phyloP scores from a whole-genome alignment of 1,140 invertebrate genomes.

The Rhysida immarginata region DNA sequence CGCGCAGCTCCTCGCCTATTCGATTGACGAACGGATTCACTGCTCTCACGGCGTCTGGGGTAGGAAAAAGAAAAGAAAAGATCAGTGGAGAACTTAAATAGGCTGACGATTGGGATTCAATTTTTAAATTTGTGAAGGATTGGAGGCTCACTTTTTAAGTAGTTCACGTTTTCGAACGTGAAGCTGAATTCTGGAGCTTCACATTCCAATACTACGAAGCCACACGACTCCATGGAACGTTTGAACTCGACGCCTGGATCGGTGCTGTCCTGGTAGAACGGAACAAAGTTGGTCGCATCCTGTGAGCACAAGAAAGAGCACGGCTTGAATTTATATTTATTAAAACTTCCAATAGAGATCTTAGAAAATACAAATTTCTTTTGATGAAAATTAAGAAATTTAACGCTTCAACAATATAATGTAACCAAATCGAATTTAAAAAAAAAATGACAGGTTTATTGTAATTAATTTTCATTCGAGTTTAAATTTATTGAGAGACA shows the following conservation, averaged over 20 bases:
- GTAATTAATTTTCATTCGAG: no score
- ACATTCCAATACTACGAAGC: slow-evolving; percentile 48
- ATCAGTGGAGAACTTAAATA: no score
- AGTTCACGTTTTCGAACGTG: slow-evolving; percentile 40
- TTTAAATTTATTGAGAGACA: slow-evolving; percentile 1
- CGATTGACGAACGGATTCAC: slow-evolving; percentile 55
- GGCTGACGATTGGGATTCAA: neutral
- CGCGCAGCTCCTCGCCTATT: slow-evolving; percentile 42
- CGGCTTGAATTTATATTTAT: no score
- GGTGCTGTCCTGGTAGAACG: slow-evolving; percentile 43
- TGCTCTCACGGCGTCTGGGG: slow-evolving; percentile 47
- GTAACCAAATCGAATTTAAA: neutral
- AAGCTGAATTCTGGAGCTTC: slow-evolving; percentile 44
- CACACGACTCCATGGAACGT: slow-evolving; percentile 42
- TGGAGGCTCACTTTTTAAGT: slow-evolving; percentile 20
- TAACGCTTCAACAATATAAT: no score
- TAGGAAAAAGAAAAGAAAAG: neutral
- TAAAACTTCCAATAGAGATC: no score
- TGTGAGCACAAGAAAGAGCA: no score
- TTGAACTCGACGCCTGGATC: slow-evolving; percentile 45
- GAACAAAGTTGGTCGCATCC: slow-evolving; percentile 45
- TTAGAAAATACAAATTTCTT: neutral
- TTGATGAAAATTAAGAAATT: no score
- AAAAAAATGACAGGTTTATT: no score
- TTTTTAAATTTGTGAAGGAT: neutral